Conservation (phyloP, 2,797 vertebrate genomes). For the Sebastes elongatus region DNA sequence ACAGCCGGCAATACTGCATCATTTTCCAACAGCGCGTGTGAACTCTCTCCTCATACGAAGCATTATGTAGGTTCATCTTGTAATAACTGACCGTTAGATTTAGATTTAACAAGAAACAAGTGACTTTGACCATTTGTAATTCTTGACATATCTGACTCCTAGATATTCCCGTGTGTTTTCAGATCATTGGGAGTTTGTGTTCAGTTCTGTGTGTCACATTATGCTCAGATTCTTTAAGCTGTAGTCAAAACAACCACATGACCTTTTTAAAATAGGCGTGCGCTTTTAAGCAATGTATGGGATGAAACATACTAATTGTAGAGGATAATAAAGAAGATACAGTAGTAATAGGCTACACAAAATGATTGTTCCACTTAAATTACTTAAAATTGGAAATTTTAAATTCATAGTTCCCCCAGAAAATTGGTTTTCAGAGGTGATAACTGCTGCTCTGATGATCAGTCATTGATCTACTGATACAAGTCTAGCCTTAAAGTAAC, state of each 20-base stretch:
- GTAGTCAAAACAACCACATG: too few relatives aligned
- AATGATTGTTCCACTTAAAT: not conserved
- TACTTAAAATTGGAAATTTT: not conserved
- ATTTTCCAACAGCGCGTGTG: not conserved
- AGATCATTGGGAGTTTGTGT: too few relatives aligned
- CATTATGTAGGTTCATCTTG: not conserved
- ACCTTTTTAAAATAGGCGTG: too few relatives aligned
- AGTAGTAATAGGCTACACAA: not conserved
- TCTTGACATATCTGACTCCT: too few relatives aligned
- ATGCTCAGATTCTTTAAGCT: too few relatives aligned
- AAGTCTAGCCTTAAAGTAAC: too few relatives aligned
- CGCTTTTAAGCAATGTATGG: too few relatives aligned
- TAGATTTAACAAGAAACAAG: not conserved
- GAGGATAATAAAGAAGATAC: not conserved
- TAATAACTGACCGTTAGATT: not conserved
- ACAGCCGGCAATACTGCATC: constrained; percentile 1
- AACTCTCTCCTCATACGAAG: not conserved
- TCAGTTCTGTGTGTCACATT: too few relatives aligned
- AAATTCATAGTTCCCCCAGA: not conserved
- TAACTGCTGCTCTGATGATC: not conserved
- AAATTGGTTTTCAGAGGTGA: not conserved
- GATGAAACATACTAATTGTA: not conserved
- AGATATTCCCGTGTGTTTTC: not conserved
- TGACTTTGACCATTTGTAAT: not conserved
- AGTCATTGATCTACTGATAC: not conserved